Percentiles rank a stretch among this genome's conserved stretches.
These are phyloP conservation scores for Echinarachnius parma DNA, from an alignment of 53 echinoderm and acorn worm genomes.

Conservation along the genomic window DNA sequence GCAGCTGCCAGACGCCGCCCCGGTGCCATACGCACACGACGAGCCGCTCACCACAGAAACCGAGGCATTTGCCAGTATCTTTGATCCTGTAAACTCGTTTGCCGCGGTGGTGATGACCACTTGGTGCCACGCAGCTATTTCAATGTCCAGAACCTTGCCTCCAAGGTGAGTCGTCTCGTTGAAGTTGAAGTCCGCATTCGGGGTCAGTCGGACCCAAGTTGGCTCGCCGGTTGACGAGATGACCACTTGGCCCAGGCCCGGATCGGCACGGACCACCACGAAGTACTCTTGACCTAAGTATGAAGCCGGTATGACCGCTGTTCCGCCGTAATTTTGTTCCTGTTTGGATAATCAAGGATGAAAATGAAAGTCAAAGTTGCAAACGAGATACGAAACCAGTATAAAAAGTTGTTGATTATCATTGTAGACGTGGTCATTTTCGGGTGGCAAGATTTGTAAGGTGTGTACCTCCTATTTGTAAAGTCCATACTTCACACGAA, in stretches of 20 bases:
- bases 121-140: slow-evolving; percentile 12
- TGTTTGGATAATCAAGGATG: not conserved
- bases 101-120: not conserved
- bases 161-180: not conserved
- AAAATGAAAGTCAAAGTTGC: no score
- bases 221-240: not conserved
- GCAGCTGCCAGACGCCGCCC: not conserved
- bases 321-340: not conserved
- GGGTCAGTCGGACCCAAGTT: slow-evolving; percentile 1
- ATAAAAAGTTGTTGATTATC: no score
- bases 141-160: not conserved
- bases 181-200: slow-evolving; percentile 14
- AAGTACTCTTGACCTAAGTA: slow-evolving; percentile 36
- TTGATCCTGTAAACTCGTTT: slow-evolving; percentile 23
- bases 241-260: slow-evolving; percentile 9
- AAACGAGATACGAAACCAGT: no score
- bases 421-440: no score
- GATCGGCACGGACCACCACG: slow-evolving; percentile 7
- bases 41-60: slow-evolving; percentile 14
- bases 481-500: no score
- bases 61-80: slow-evolving; percentile 14
- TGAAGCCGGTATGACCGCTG: not conserved
- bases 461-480: no score
- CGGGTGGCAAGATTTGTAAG: no score
- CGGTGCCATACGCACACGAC: slow-evolving; percentile 17